Base-by-base conservation (phyloP, 2,888 invertebrate genomes). In the Heliothis peltigera region DNA sequence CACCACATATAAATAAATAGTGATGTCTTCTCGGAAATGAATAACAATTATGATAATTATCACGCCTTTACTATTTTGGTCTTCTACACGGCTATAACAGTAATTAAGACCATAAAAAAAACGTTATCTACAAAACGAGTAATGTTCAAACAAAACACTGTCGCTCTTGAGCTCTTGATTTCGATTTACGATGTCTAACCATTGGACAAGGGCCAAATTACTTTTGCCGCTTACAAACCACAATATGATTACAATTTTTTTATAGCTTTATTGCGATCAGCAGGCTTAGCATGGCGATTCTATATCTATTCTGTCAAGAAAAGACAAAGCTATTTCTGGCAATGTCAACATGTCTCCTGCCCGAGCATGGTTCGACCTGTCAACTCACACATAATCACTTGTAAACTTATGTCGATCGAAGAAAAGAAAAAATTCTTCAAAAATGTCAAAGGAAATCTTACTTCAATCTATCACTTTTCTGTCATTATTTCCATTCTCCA, bases 51-150 rank as follows among this genome's bases (percentile, higher is more conserved):
- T 90, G 85, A 90, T 92, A 91, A 93, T 92, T 92, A 91, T 91
- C 90, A 85, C 89, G 79, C 90, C 85, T 88, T 87, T 89, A 86
- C 84, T 82, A 84, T 82, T 82, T 83, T 85, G 82, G 84, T 88
- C 88, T 85, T 83, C 83, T 85, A 86, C 88, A 87, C 82, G 82
- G 80, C 86, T 82, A 86, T 91, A 92, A 89, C 88, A 90, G 92
- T 92, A 91, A 93, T 93, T 92, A 92, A 90, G 89, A 87, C 86
- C 84, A 85, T 92, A 90, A 91, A 90, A 91, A 90, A 91, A 90
- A 84, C 82, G 87, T 90, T 93, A 93, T 91, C 92, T 89, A 77
- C 85, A 83, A 89, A 91, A 91, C 91, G 89, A 92, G 92, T 91
- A 91, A 91, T 86, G 92, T 90, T 89, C 90, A 88, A 90, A 93